Evolutionary conservation across 2,113 vertebrate genomes (phyloP), one percentile per base, ranked within the genome.

Genomic region (Oryzias woworae): DNA sequence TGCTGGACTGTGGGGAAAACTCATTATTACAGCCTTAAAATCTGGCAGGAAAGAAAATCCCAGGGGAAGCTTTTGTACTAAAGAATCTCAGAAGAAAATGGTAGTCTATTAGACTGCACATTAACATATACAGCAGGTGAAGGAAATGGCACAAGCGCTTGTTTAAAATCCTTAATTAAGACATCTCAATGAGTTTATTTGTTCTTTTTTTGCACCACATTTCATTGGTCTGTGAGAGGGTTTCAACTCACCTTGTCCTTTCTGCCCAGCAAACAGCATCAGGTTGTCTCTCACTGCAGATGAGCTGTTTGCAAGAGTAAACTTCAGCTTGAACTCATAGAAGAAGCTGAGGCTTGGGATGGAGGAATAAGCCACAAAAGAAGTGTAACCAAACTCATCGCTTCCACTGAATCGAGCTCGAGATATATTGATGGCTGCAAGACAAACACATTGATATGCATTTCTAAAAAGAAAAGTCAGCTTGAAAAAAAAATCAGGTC

Each of bases 251-350:
- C 95, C 93, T 81, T 86, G 87, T 66, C 94, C 93, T 68, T 92
- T 95, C 71, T 92, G 92, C 70, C 94, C 94, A 53, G 93, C 92
- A 78, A 94, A 97, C 90, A 96, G 89, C 72, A 96, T 92, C 70
- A 96, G 80, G 80, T 95, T 96, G 73, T 97, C 91, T 88, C 88
- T 88, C 67, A 92, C 61, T 45, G 94, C 93, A 0, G 93, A 92
- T 8, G 82, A 69, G 46, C 90, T 88, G 66, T 93, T 90, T 75
- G 89, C 81, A 42, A 95, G 87, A 0, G 88, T 92, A 89, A 98
- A 93, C 89, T 92, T 95, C 69, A 97, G 45, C 57, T 17, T 86
- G 87, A 96, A 95, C 92, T 95, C 92, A 18, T 92, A 94, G 91
- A 87, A 87, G 67, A 83, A 86, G 61, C 78, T 82, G 79, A 94